Evolutionary conservation across 2,888 invertebrate genomes (phyloP), one percentile per base, ranked within the genome.

Genomic region (Drosophila macrospina): DNA sequence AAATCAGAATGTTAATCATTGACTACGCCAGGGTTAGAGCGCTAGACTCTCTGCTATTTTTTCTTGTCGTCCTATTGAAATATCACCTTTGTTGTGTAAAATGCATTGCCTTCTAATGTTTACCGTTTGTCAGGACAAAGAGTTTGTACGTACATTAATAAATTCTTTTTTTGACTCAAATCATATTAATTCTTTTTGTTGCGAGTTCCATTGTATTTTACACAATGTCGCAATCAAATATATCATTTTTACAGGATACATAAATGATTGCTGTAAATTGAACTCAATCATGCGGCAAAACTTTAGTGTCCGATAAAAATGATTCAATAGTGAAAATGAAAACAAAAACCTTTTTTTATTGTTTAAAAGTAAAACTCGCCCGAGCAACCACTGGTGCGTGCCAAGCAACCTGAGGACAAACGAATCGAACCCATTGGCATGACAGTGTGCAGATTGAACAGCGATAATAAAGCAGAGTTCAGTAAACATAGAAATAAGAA

Each of bases 221-320:
- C 15, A 44, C 37, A 36, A n/a, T 36, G 26, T 5, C 16, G 1
- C 42, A 56, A 55, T 41, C 30, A 63, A 55, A 55, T 36, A 20
- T 36, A 34, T 15, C 8, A 1, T 13, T 30, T 1, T n/a, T 28
- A 15, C 16, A 36, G 16, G 26, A 26, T 20, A 56, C 39, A 45
- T 2, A 55, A 68, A 64, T 60, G 57, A 55, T 47, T 39, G 52
- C 45, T 55, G 74, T 45, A 61, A 69, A 77, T 74, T 74, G 66
- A 52, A 62, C 44, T 61, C 70, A 78, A 78, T 74, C 67, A 74
- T 62, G 79, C 37, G 69, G 66, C 54, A 67, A 74, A 74, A 45
- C 50, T 59, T 59, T 59, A 37, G 41, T 60, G 42, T 47, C 37
- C 45, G 41, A 66, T 66, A 62, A 63, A 78, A 78, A 63, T 42